phyloP scores from a whole-genome alignment of 2,888 invertebrate species.

The Chorisops tibialis region DNA sequence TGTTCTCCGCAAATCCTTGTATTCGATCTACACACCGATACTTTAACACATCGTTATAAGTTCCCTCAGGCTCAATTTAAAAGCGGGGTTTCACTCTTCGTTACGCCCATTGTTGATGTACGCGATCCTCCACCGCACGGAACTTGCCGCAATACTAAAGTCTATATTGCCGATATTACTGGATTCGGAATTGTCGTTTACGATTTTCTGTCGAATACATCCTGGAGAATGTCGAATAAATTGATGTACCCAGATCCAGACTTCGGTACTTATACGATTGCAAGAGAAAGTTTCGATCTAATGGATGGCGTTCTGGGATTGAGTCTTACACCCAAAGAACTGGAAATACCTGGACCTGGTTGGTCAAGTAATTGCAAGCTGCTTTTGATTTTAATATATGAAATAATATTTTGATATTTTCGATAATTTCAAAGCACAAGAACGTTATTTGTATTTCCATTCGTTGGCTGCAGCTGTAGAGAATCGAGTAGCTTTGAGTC shows the following conservation, averaged over 20 bases:
- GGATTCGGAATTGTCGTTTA: conserved; percentile 61
- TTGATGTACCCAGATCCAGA: conserved; percentile 58
- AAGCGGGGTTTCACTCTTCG: conserved; percentile 44
- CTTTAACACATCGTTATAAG: conserved; percentile 50
- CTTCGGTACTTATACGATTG: conserved; percentile 58
- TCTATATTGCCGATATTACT: conserved; percentile 65
- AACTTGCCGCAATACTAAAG: conserved; percentile 57
- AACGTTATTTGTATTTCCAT: conserved; percentile 61
- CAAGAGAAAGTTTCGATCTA: conserved; percentile 60
- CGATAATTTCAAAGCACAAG: background rate
- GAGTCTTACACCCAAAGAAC: conserved; percentile 56
- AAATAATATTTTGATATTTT: no score
- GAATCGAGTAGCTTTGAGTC: conserved; percentile 57
- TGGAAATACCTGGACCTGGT: no score
- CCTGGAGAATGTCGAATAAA: conserved; percentile 61
- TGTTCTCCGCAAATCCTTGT: conserved; percentile 73
- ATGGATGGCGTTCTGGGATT: conserved; percentile 67
- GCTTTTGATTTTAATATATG: no score
- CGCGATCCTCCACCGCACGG: conserved; percentile 49
- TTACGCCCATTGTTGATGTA: conserved; percentile 56
- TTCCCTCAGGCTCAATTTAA: conserved; percentile 42
- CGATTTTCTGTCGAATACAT: conserved; percentile 52
- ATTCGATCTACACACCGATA: conserved; percentile 65
- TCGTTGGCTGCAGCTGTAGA: conserved; percentile 61
- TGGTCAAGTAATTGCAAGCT: no score